Percentiles rank a stretch among this genome's conserved stretches.
These are phyloP conservation scores for Drosophila subpulchrella DNA, from an alignment of 1,140 invertebrate species.

Conservation along the genomic window DNA sequence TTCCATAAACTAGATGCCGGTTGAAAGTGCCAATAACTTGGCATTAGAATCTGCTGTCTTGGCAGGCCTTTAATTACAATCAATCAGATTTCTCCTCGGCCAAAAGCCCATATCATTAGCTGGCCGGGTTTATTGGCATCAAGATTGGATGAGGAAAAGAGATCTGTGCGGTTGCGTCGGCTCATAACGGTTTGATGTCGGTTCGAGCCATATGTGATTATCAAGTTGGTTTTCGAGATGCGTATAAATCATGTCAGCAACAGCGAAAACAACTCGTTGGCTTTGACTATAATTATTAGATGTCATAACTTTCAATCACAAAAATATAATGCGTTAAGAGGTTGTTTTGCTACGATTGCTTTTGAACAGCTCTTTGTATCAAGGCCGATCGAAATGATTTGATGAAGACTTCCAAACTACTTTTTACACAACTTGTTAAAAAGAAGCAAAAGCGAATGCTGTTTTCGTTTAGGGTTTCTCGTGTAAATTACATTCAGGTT, in stretches of 20 bases:
- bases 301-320: slow-evolving; percentile 44
- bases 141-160: slow-evolving; percentile 9
- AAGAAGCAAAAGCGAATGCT: slow-evolving; percentile 3
- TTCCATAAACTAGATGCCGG: slow-evolving; percentile 30
- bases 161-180: slow-evolving; percentile 20
- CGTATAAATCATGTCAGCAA: slow-evolving; percentile 35
- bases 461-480: slow-evolving; percentile 39
- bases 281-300: slow-evolving; percentile 41
- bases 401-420: slow-evolving; percentile 21
- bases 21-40: slow-evolving; percentile 58
- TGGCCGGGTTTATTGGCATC: slow-evolving; percentile 45
- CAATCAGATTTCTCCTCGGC: slow-evolving; percentile 57
- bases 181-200: slow-evolving; percentile 51
- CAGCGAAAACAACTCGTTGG: slow-evolving; percentile 22
- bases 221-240: slow-evolving; percentile 25
- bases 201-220: slow-evolving; percentile 33
- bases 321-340: slow-evolving; percentile 2
- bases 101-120: slow-evolving; percentile 50
- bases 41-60: slow-evolving; percentile 45
- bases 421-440: slow-evolving; percentile 18
- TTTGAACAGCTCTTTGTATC: slow-evolving; percentile 21
- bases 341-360: slow-evolving; percentile 1
- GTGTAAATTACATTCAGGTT: slow-evolving; percentile 66
- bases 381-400: slow-evolving; percentile 20
- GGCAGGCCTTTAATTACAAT: slow-evolving; percentile 54